A percentile compares a stretch with the other conserved stretches of the same genome.
Evolutionary conservation across 2,888 invertebrate genomes (phyloP).

Genomic region (Dascillus cervinus): DNA sequence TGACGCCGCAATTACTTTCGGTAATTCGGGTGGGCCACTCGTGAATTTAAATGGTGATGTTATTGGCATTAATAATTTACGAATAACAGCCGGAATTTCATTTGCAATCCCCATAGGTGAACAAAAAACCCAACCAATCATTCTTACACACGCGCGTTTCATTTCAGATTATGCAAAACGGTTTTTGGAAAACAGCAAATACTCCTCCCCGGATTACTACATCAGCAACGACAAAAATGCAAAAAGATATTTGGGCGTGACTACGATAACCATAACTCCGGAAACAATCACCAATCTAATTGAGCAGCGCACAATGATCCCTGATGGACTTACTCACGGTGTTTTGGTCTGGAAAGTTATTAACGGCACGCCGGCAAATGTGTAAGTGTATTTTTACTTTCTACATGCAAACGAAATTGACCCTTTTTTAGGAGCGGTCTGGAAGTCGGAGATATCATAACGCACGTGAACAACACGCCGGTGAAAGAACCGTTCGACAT

Average conservation of each 20-base stretch:
- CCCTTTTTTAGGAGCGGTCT: constrained; percentile 61
- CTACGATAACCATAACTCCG: constrained; percentile 56
- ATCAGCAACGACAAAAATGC: constrained; percentile 23
- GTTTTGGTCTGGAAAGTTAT: constrained; percentile 80
- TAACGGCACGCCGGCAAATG: constrained; percentile 68
- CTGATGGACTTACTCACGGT: constrained; percentile 58
- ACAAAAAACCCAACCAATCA: constrained; percentile 14
- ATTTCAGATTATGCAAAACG: constrained; percentile 62
- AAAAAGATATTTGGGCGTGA: constrained; percentile 70
- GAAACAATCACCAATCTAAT: constrained; percentile 63
- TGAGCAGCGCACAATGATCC: constrained; percentile 56
- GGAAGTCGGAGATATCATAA: constrained; percentile 73
- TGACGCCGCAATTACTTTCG: constrained; percentile 90
- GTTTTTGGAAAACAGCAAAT: constrained; percentile 51
- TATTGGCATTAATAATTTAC: constrained; percentile 89
- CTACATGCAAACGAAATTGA: neutral
- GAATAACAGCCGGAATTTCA: constrained; percentile 85
- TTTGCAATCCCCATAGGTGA: constrained; percentile 81
- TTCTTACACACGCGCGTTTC: neutral
- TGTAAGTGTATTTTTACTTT: constrained; percentile 46
- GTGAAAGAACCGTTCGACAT: constrained; percentile 48
- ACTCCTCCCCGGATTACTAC: constrained; percentile 22
- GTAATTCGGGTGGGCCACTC: constrained; percentile 91
- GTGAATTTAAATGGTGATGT: constrained; percentile 91
- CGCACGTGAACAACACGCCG: constrained; percentile 58